These are phyloP conservation scores for Marmota flaviventris DNA, from an alignment of 2,113 vertebrate genomes.

Conservation along the genomic window DNA sequence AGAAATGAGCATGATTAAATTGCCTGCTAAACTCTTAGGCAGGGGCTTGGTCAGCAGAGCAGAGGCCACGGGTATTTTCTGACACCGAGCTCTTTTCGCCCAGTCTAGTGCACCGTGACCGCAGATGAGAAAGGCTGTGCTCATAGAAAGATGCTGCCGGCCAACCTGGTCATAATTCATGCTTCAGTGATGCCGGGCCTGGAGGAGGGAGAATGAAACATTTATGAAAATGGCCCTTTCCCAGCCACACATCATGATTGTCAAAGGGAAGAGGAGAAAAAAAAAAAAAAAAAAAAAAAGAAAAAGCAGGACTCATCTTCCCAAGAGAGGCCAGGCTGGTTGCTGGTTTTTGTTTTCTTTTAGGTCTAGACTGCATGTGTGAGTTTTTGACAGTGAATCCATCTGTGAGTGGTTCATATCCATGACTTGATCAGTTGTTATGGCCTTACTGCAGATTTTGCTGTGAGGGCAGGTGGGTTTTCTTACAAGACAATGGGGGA, in stretches of 20 bases:
- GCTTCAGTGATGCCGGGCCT: neutral
- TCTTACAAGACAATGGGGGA: neutral
- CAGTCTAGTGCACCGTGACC: neutral
- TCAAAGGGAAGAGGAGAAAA: conserved; percentile 46
- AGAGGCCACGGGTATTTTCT: neutral
- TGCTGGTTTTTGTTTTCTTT: conserved; percentile 43
- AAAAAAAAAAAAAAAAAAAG: neutral
- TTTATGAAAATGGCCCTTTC: conserved; percentile 73
- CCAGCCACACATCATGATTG: neutral
- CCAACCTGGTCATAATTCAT: conserved; percentile 11
- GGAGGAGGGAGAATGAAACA: conserved; percentile 70
- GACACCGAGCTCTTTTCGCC: neutral
- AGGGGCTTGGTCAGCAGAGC: conserved; percentile 4
- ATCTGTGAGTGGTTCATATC: neutral
- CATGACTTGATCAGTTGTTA: neutral
- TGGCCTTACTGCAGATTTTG: neutral
- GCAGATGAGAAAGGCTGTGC: conserved; percentile 15
- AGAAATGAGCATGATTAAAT: conserved; percentile 21
- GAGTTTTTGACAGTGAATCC: conserved; percentile 5
- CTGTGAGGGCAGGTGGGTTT: neutral
- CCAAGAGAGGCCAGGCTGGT: neutral
- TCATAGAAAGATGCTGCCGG: neutral
- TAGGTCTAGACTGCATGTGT: neutral
- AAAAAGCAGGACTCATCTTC: neutral
- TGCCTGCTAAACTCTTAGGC: conserved; percentile 30